Conservation (phyloP, 2,113 vertebrate species). For the Lepidiolamprologus cunningtoni region DNA sequence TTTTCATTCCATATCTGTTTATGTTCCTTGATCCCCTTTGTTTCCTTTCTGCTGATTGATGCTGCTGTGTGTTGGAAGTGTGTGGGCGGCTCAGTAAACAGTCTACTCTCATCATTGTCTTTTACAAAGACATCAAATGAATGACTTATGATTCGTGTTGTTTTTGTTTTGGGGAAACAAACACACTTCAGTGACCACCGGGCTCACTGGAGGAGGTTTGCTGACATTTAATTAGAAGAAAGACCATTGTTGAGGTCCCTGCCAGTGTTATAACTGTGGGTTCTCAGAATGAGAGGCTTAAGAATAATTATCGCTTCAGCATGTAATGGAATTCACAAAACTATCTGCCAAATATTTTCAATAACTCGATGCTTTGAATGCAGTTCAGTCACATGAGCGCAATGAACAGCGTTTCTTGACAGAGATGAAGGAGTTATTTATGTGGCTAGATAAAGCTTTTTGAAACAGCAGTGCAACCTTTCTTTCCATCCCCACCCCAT, state of each 20-base stretch:
- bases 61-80: neutral
- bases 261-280: neutral
- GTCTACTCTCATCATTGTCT: neutral
- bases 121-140: constrained; percentile 16
- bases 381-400: neutral
- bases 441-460: neutral
- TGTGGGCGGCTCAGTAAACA: constrained; percentile 9
- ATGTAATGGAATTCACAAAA: neutral
- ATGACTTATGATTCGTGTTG: neutral
- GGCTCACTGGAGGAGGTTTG: neutral
- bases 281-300: neutral
- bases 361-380: neutral
- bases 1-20: neutral
- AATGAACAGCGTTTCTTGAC: neutral
- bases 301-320: neutral
- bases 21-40: constrained; percentile 3
- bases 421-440: neutral
- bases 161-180: neutral
- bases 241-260: neutral
- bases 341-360: neutral
- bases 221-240: neutral
- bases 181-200: neutral
- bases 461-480: neutral
- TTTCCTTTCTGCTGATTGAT: neutral
- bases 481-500: neutral